Evolutionary conservation across 2,113 vertebrate species (phyloP).

Genomic region (Takifugu flavidus): DNA sequence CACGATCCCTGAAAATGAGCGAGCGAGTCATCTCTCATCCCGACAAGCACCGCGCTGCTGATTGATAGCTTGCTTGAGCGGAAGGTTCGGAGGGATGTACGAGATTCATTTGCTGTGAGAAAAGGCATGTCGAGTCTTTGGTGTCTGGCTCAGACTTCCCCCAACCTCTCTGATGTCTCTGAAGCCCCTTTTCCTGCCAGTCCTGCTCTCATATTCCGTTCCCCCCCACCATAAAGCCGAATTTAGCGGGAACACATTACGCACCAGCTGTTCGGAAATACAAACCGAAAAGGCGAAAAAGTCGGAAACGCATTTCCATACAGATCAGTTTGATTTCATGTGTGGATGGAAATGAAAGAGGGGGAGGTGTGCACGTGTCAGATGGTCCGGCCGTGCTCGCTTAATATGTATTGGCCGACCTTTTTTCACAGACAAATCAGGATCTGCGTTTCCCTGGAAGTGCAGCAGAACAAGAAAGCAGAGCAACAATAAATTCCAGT

Average conservation of each 20-base stretch:
- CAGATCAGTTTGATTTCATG: slow-evolving; percentile 27
- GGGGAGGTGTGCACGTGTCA: slow-evolving; percentile 5
- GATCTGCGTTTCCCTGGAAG: slow-evolving; percentile 16
- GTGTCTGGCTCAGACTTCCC: slow-evolving; percentile 35
- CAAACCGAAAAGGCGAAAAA: slow-evolving; percentile 35
- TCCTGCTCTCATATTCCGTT: slow-evolving; percentile 21
- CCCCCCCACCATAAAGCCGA: slow-evolving; percentile 30
- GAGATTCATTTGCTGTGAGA: slow-evolving; percentile 35
- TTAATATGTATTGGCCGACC: not conserved
- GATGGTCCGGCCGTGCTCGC: not conserved
- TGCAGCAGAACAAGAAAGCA: slow-evolving; percentile 6
- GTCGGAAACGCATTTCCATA: slow-evolving; percentile 26
- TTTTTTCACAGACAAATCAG: slow-evolving; percentile 11
- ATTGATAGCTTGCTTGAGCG: slow-evolving; percentile 55
- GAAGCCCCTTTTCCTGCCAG: not conserved
- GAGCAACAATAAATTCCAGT: not conserved
- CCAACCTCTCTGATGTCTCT: not conserved
- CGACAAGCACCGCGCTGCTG: slow-evolving; percentile 36
- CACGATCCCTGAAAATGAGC: slow-evolving; percentile 25
- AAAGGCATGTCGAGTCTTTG: slow-evolving; percentile 56
- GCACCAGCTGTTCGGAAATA: slow-evolving; percentile 26
- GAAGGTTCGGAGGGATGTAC: slow-evolving; percentile 17
- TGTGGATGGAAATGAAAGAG: slow-evolving; percentile 8
- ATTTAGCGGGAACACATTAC: slow-evolving; percentile 19
- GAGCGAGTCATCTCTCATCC: slow-evolving; percentile 31